Base-by-base conservation (phyloP, 2,797 vertebrate genomes). In the Strix occidentalis region DNA sequence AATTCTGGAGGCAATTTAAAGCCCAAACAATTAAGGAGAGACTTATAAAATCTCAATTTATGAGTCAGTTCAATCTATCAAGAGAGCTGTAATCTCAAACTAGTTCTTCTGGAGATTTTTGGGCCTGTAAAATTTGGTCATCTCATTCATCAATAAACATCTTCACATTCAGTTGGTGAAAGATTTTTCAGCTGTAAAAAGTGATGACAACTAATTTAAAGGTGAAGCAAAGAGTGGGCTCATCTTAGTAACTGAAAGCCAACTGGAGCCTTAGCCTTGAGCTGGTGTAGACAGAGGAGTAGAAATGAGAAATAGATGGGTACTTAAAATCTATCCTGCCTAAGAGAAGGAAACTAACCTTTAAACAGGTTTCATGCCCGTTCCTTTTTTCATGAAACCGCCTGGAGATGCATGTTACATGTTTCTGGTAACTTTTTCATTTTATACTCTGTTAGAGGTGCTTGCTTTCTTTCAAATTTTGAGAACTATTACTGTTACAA, bases 291-390 rank as follows among this genome's bases (percentile, higher is more conserved):
- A 58, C 41, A 87, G 45, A 69, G 39, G 46, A 76, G 9, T 8
- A 70, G 25, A 83, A 89, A 77, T 82, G 48, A 88, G 69, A 84
- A 86, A 91, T 63, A 92, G 57, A 64, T 68, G 39, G 26, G 21
- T 87, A 60, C 31, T 92, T 90, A 89, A 93, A 94, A 71, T 80
- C 66, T 80, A 83, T 74, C 54, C 31, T 89, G 48, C 91, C 86
- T 61, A 41, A 84, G 66, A 93, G 83, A 82, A 94, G 91, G 58
- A 79, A 23, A 53, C 76, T 88, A 96, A 95, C 93, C 85, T 95
- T 95, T 96, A 39, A 29, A 84, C 94, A 88, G n/a, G 56, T 37
- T 83, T 93, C 63, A 39, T 89, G 91, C 80, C 23, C 29, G 89
- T 95, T 91, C 43, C 31, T 10, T 84, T 91, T 35, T 35, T 76